A percentile compares a stretch with the other conserved stretches of the same genome.
phyloP scores from a whole-genome alignment of 2,113 vertebrate genomes.

The Micronycteris hirsuta region DNA sequence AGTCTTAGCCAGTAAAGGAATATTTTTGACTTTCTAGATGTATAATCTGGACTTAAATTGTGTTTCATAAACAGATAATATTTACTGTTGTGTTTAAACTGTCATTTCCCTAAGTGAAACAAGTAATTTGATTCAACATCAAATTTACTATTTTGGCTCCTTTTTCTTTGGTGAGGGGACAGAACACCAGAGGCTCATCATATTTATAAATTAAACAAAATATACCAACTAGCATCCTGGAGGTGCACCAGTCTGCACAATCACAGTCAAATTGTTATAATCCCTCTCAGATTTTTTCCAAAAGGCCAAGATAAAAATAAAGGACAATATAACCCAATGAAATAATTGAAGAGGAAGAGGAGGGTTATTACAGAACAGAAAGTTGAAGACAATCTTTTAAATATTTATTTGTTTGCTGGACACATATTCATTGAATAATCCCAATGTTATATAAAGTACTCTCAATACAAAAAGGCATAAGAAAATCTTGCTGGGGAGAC shows the following conservation, averaged over 20 bases:
- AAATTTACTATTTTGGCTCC: neutral
- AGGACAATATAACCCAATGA: neutral
- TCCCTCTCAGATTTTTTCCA: neutral
- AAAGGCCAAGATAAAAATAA: neutral
- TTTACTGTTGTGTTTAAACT: neutral
- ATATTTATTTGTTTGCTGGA: neutral
- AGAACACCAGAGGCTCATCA: neutral
- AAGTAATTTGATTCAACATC: neutral
- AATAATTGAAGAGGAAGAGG: neutral
- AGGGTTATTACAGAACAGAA: neutral
- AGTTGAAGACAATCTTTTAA: neutral
- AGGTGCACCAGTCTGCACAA: neutral
- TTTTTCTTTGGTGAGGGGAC: neutral
- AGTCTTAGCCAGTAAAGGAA: neutral
- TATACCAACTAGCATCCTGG: neutral
- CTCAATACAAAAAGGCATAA: neutral
- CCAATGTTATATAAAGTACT: neutral
- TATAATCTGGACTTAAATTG: neutral
- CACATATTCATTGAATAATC: neutral
- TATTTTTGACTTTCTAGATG: neutral
- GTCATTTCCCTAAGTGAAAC: neutral
- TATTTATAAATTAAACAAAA: constrained; percentile 16
- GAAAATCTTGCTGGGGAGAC: neutral
- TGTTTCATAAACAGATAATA: neutral
- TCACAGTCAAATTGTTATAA: neutral